Conservation (phyloP, 2,797 vertebrate species). For the Austrolebias charrua region DNA sequence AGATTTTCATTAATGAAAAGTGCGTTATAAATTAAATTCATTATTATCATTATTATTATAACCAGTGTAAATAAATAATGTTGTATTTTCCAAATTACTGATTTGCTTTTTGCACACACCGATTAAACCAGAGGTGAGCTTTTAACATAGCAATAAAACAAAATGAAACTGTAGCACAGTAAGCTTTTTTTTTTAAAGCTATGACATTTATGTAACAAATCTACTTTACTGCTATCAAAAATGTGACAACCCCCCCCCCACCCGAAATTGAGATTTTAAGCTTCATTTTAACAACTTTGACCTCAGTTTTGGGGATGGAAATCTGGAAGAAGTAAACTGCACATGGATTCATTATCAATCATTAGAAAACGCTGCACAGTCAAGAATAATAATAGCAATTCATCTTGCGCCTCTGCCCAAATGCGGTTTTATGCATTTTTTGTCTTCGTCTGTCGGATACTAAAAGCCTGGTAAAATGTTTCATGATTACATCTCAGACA, state of each 20-base stretch:
- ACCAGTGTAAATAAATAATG: background rate
- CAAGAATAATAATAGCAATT: slow-evolving; percentile 11
- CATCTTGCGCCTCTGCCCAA: slow-evolving; percentile 16
- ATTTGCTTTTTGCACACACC: background rate
- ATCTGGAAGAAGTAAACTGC: background rate
- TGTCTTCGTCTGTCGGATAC: slow-evolving; percentile 20
- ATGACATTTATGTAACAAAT: no score
- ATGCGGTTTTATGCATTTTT: slow-evolving; percentile 17
- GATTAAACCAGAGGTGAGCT: no score
- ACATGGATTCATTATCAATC: slow-evolving; percentile 22
- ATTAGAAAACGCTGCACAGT: slow-evolving; percentile 4
- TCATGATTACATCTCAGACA: slow-evolving; percentile 43
- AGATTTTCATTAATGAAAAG: no score
- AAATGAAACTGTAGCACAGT: no score
- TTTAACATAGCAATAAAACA: no score
- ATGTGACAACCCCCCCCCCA: background rate
- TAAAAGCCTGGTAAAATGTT: slow-evolving; percentile 35
- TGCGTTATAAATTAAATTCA: no score
- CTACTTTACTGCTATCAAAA: background rate
- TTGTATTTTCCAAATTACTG: background rate
- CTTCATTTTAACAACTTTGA: slow-evolving; percentile 4
- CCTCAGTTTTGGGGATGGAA: slow-evolving; percentile 9
- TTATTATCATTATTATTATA: no score
- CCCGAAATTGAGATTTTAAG: background rate
- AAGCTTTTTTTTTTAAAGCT: no score